These are phyloP conservation scores for Prochilodus magdalenae DNA, from an alignment of 2,113 vertebrate species.

Conservation along the genomic window DNA sequence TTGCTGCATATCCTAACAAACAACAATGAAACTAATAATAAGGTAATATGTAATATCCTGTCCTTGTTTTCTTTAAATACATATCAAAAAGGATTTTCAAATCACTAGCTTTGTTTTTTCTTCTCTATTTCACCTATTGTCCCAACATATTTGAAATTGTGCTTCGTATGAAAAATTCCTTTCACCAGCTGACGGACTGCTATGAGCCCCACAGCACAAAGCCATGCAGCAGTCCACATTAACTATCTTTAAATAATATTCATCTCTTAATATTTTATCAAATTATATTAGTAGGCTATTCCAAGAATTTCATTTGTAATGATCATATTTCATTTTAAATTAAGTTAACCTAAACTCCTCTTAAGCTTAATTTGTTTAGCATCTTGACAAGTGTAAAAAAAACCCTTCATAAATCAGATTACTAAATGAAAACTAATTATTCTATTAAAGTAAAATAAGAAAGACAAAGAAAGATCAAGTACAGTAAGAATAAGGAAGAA, in stretches of 20 bases:
- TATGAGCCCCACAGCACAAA: not conserved
- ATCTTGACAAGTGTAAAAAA: slow-evolving; percentile 27
- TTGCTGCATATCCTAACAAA: no score
- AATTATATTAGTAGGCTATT: slow-evolving; percentile 30
- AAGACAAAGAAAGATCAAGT: not conserved
- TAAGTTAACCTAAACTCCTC: not conserved
- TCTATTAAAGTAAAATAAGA: slow-evolving; percentile 10
- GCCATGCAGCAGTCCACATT: not conserved
- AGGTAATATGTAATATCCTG: no score
- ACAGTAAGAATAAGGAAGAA: not conserved
- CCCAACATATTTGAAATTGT: not conserved
- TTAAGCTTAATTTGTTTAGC: slow-evolving; percentile 20
- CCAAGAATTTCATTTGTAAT: slow-evolving; percentile 31
- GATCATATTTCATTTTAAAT: slow-evolving; percentile 11
- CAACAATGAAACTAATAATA: no score
- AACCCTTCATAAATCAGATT: slow-evolving; percentile 5
- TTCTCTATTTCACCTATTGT: not conserved
- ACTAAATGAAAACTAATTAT: not conserved
- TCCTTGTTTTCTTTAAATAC: no score
- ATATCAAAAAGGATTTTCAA: no score
- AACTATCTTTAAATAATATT: not conserved
- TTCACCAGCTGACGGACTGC: not conserved
- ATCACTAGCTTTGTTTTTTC: no score
- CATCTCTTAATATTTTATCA: slow-evolving; percentile 29
- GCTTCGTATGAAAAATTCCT: not conserved